phyloP scores from a whole-genome alignment of 2,113 vertebrate species.

The Pyrgilauda ruficollis region DNA sequence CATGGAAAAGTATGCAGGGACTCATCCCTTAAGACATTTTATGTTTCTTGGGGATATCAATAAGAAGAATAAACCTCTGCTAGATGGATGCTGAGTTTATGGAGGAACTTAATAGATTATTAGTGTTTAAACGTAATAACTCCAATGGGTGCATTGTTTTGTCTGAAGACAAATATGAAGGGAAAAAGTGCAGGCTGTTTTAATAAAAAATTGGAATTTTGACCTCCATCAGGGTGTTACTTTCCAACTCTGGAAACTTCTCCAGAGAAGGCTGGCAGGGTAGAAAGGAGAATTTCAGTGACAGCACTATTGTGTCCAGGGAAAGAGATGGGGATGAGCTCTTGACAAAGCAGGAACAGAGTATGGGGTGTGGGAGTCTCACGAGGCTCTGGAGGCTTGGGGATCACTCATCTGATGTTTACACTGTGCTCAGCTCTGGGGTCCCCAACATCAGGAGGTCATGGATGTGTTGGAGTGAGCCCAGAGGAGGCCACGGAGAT shows the following conservation, averaged over 20 bases:
- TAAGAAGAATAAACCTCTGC: not conserved
- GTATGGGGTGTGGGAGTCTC: fast-evolving
- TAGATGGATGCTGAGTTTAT: not conserved
- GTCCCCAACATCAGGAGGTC: not conserved
- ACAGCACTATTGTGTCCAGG: fast-evolving
- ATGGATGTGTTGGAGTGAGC: fast-evolving
- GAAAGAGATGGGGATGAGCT: not conserved
- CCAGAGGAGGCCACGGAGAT: fast-evolving
- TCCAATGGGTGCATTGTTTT: not conserved
- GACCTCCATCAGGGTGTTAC: not conserved
- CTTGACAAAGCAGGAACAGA: not conserved
- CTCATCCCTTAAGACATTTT: not conserved
- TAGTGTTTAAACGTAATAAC: not conserved
- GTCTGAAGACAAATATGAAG: not conserved
- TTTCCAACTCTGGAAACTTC: not conserved
- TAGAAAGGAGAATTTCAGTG: not conserved
- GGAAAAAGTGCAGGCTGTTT: not conserved
- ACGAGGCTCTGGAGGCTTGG: not conserved
- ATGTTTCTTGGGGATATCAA: not conserved
- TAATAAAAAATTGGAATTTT: not conserved
- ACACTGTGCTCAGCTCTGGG: not conserved
- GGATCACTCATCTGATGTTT: fast-evolving
- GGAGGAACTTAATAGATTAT: not conserved
- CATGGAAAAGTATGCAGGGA: not conserved
- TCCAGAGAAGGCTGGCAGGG: not conserved